Conservation (phyloP, 2,113 vertebrate species). For the Ochotona curzoniae region DNA sequence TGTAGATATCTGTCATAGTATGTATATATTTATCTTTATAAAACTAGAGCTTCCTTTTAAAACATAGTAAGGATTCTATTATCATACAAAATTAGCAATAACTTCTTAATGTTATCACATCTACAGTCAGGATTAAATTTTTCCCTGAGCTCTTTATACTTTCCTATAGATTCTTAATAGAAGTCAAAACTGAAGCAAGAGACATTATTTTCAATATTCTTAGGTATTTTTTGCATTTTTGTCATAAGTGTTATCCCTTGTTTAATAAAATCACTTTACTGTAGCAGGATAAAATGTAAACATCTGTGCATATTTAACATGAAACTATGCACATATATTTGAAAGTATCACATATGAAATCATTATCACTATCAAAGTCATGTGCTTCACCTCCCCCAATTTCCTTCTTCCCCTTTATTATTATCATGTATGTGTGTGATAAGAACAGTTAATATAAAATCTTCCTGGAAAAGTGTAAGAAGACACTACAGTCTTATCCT, state of each 20-base stretch:
- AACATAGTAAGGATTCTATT: neutral
- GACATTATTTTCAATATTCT: neutral
- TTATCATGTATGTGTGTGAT: neutral
- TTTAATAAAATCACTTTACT: neutral
- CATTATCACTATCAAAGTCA: neutral
- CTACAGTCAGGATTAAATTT: neutral
- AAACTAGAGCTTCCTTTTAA: neutral
- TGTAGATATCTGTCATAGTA: neutral
- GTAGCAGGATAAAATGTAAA: neutral
- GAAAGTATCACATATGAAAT: neutral
- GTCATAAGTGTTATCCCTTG: neutral
- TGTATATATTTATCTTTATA: neutral
- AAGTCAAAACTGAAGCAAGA: slow-evolving; percentile 4
- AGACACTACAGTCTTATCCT: neutral
- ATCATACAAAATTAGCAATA: slow-evolving; percentile 14
- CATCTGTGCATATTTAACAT: neutral
- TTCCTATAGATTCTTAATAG: neutral
- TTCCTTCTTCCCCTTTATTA: neutral
- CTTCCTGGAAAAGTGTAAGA: neutral
- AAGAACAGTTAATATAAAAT: neutral
- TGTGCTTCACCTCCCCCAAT: neutral
- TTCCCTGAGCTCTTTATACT: neutral
- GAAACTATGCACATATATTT: neutral
- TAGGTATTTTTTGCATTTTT: neutral
- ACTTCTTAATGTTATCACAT: slow-evolving; percentile 13